Evolutionary conservation across 1,140 invertebrate species (phyloP).

Genomic region (Brachionus rubens): DNA sequence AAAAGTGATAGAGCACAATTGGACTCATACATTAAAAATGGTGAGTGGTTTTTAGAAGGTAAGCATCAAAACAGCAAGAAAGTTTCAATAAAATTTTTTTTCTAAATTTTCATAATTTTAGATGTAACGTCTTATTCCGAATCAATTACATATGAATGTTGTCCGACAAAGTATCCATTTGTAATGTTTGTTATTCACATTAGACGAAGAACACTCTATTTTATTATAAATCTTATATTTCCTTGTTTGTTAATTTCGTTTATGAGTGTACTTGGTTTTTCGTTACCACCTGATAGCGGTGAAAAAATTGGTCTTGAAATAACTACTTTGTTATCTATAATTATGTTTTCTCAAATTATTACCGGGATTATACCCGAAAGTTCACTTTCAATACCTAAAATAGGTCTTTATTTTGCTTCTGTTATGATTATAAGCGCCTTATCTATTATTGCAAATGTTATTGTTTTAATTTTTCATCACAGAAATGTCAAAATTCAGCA

Average conservation of each 20-base stretch:
- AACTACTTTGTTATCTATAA: constrained; percentile 64
- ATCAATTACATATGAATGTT: constrained; percentile 64
- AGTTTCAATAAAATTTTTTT: too few species aligned
- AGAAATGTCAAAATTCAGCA: constrained; percentile 87
- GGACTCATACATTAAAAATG: constrained; percentile 58
- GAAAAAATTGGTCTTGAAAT: constrained; percentile 80
- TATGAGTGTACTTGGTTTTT: constrained; percentile 59
- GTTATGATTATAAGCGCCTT: constrained; percentile 99
- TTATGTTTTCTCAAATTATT: constrained; percentile 58
- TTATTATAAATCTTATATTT: constrained; percentile 60
- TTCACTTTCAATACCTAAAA: constrained; percentile 90
- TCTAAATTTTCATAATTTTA: too few species aligned
- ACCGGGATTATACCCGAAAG: constrained; percentile 90
- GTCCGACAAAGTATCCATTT: constrained; percentile 59
- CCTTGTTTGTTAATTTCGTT: constrained; percentile 58
- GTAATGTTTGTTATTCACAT: constrained; percentile 57
- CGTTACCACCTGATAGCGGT: constrained; percentile 69
- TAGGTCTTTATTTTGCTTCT: constrained; percentile 97
- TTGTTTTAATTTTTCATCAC: constrained; percentile 99
- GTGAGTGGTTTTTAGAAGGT: constrained; percentile 56
- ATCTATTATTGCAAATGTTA: constrained; percentile 95
- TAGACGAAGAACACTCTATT: constrained; percentile 57
- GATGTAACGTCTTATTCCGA: constrained; percentile 39
- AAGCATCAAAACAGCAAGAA: too few species aligned
- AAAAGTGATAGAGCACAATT: constrained; percentile 50